Evolutionary conservation across 1,140 invertebrate species (phyloP).

Genomic region (Drosophila chauvacae): DNA sequence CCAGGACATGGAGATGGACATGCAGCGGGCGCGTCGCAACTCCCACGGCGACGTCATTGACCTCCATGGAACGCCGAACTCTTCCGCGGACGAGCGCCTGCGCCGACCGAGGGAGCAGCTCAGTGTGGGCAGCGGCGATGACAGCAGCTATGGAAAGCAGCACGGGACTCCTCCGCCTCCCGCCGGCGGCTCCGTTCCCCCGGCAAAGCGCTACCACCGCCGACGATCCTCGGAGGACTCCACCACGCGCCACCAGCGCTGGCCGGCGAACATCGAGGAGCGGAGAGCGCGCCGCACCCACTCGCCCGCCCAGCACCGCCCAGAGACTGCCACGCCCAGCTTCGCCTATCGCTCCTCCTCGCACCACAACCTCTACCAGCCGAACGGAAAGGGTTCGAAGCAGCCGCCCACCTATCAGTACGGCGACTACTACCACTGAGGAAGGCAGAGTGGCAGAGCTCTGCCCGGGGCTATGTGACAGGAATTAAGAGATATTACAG

Average conservation of each 20-base stretch:
- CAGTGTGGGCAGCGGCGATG: conserved; percentile 64
- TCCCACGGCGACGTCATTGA: conserved; percentile 69
- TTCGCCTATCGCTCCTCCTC: conserved; percentile 85
- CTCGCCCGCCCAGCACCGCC: conserved; percentile 76
- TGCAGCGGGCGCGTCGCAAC: conserved; percentile 61
- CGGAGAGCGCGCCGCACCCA: conserved; percentile 79
- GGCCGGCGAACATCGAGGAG: conserved; percentile 82
- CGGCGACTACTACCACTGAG: conserved; percentile 68
- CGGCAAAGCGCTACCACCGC: conserved; percentile 74
- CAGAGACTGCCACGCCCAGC: conserved; percentile 64
- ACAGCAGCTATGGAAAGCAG: conserved; percentile 66
- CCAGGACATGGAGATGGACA: conserved; percentile 58
- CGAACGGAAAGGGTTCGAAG: conserved; percentile 49
- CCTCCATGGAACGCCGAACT: conserved; percentile 66
- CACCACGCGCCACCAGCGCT: conserved; percentile 70
- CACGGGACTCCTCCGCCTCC: conserved; percentile 12
- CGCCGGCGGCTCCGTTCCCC: conserved; percentile 11
- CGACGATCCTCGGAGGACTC: conserved; percentile 79
- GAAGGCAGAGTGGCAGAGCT: background rate
- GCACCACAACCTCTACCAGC: conserved; percentile 86
- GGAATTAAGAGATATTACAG: conserved; percentile 7
- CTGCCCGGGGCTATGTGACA: conserved; percentile 14
- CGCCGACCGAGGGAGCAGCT: conserved; percentile 39
- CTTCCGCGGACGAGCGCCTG: conserved; percentile 71
- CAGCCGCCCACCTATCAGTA: conserved; percentile 77